Conservation (phyloP, 1,140 invertebrate genomes). For the Andrena cerasifolii region DNA sequence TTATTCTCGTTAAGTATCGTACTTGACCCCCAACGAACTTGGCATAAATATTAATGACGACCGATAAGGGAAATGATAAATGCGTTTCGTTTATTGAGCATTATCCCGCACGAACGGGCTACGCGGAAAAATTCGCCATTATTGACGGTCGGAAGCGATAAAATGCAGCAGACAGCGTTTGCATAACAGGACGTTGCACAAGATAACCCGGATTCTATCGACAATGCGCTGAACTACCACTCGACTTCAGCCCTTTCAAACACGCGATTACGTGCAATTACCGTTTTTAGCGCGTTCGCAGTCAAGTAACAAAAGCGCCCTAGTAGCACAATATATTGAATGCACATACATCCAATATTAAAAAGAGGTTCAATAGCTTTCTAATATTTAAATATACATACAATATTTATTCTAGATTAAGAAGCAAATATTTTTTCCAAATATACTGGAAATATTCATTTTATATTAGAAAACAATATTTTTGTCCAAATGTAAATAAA, state of each 20-base stretch:
- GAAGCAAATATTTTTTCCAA: too few species aligned
- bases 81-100: neutral
- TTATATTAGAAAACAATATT: too few species aligned
- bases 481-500: too few species aligned
- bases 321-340: too few species aligned
- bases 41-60: too few species aligned
- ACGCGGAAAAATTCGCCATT: neutral
- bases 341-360: too few species aligned
- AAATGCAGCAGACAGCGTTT: constrained; percentile 1
- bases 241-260: constrained; percentile 24
- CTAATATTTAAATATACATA: too few species aligned
- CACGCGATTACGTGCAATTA: constrained; percentile 24
- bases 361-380: too few species aligned
- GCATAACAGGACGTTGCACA: constrained; percentile 28
- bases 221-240: constrained; percentile 17
- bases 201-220: constrained; percentile 23
- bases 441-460: too few species aligned
- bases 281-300: neutral
- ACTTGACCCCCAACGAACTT: neutral
- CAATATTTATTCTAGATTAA: too few species aligned
- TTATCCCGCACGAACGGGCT: too few species aligned
- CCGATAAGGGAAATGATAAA: neutral
- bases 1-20: neutral
- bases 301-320: neutral
- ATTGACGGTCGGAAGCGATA: neutral